Conservation (phyloP, 2,888 invertebrate species). For the Dromius quadrimaculatus region DNA sequence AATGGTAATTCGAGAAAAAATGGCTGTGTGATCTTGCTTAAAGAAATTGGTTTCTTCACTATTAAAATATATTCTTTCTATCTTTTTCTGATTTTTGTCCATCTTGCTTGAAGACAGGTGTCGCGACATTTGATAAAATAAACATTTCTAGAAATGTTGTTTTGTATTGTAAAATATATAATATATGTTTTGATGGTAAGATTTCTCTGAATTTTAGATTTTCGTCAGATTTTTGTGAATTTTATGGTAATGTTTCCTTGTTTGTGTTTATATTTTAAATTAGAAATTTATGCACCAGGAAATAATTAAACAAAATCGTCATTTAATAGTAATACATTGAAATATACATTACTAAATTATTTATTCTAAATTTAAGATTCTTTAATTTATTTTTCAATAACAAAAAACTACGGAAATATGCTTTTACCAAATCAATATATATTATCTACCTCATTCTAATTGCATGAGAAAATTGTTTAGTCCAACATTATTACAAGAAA, state of each 20-base stretch:
- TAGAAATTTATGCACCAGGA: not conserved
- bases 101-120: slow-evolving; percentile 38
- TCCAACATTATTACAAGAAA: too few species aligned
- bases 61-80: slow-evolving; percentile 28
- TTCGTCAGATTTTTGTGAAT: slow-evolving; percentile 6
- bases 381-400: too few species aligned
- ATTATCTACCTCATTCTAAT: too few species aligned
- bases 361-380: too few species aligned
- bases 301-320: too few species aligned
- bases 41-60: slow-evolving; percentile 37
- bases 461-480: too few species aligned
- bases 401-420: too few species aligned
- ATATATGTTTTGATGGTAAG: slow-evolving; percentile 16
- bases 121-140: slow-evolving; percentile 42
- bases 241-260: slow-evolving; percentile 19
- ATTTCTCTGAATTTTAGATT: slow-evolving; percentile 28
- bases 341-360: too few species aligned
- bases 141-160: slow-evolving; percentile 40
- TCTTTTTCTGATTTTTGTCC: slow-evolving; percentile 24
- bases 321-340: too few species aligned
- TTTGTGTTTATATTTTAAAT: not conserved
- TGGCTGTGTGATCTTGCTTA: slow-evolving; percentile 30
- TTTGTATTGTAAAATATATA: slow-evolving; percentile 34
- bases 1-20: slow-evolving; percentile 43
- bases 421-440: too few species aligned